Evolutionary conservation across 2,888 invertebrate species (phyloP), one percentile per base, ranked within the genome.

Genomic region (Bombylius discolor): DNA sequence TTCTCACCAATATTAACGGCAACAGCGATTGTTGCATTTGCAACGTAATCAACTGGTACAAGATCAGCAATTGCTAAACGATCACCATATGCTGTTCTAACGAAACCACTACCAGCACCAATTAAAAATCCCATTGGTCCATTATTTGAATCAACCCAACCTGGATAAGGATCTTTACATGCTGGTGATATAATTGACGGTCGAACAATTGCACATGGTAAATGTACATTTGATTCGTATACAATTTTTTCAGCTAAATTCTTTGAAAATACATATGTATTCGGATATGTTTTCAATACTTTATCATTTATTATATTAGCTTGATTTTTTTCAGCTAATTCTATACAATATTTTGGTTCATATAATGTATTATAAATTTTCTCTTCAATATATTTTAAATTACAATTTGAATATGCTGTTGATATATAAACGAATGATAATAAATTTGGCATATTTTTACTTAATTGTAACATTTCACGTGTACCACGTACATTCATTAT

Each of bases 261-360:
- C 65, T 80, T 80, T 5, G 80, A 78, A 65, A 74, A 77, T 1
- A 79, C 77, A 70, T 81, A 81, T 1, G 79, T 79, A 66, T 81
- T 81, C 4, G 80, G 80, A 39, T 77, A 74, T 7, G 51, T 55
- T 42, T 62, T 60, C 32, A 60, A 44, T 8, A 59, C 56, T 5
- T 13, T 42, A 32, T 52, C 13, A 42, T 53, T 50, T 2, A 60
- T 45, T 11, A 32, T 46, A 12, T 52, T 31, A 32, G 49, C 42
- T 34, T 57, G 48, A 33, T 52, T 36, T 7, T 46, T 39, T 53
- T 57, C 52, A 34, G 56, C 57, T 23, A 44, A 36, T 6, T 54
- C 44, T 13, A 53, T 53, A 7, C 36, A 48, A 12, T 23, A 14
- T 13, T 56, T 45, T 12, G 51, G 44, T 12, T 57, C 50, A 47